A percentile compares a stretch with the other conserved stretches of the same genome.
These are phyloP conservation scores for Sturnira hondurensis DNA, from an alignment of 2,113 vertebrate genomes.

Conservation along the genomic window DNA sequence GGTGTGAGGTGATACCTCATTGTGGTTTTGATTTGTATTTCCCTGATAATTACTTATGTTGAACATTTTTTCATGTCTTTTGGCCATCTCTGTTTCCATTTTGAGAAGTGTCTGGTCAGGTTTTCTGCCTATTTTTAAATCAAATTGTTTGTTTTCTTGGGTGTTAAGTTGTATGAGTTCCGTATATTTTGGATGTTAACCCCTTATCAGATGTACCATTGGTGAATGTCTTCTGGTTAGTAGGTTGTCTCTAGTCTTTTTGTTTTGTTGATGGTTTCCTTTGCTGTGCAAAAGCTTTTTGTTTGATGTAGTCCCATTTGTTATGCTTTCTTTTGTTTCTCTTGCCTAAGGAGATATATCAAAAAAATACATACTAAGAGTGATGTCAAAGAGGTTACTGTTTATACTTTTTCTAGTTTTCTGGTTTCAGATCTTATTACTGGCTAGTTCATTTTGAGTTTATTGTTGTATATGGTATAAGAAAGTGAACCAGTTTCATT, in stretches of 20 bases:
- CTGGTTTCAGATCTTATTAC: not conserved
- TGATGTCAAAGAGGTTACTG: not conserved
- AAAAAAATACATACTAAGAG: not conserved
- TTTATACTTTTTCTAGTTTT: not conserved
- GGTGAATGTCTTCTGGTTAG: not conserved
- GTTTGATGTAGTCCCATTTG: not conserved
- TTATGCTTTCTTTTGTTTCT: not conserved
- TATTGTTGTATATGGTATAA: not conserved
- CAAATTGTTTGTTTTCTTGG: not conserved
- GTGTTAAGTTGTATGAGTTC: not conserved
- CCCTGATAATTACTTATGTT: not conserved
- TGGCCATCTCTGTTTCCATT: not conserved
- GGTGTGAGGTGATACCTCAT: not conserved
- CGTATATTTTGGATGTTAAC: not conserved
- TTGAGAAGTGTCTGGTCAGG: not conserved
- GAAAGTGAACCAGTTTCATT: not conserved
- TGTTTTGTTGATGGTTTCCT: not conserved
- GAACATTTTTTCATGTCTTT: not conserved
- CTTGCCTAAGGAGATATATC: not conserved
- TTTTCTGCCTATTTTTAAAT: not conserved
- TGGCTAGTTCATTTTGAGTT: not conserved
- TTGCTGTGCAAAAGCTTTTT: not conserved
- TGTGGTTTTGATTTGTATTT: not conserved
- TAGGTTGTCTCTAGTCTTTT: not conserved
- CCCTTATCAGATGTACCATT: not conserved